phyloP scores from a whole-genome alignment of 2,113 vertebrate species.

The Bombycilla garrulus region DNA sequence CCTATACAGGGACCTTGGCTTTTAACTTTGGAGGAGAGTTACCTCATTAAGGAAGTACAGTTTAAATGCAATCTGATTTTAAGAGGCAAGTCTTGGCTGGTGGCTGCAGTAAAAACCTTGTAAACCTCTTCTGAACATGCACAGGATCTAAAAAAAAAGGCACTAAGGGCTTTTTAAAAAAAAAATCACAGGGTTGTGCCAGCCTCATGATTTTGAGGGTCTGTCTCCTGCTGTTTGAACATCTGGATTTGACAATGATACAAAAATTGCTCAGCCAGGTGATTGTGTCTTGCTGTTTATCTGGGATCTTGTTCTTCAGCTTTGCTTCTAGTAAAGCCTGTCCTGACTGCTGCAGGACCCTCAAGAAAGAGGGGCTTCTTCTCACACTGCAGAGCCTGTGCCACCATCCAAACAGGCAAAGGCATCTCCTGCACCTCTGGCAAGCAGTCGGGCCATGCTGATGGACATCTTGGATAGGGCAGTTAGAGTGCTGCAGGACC shows the following conservation, averaged over 20 bases:
- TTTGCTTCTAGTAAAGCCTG: background rate
- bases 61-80: background rate
- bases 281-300: fast-evolving
- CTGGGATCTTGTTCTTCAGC: background rate
- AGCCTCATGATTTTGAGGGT: background rate
- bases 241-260: background rate
- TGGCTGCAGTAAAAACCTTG: background rate
- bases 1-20: background rate
- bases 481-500: background rate
- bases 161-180: background rate
- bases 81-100: background rate
- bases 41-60: background rate
- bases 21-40: background rate
- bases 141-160: background rate
- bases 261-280: background rate
- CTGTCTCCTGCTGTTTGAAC: background rate
- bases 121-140: background rate
- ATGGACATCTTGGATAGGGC: background rate
- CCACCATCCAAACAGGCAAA: background rate
- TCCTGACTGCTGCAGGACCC: background rate
- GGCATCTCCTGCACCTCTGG: background rate
- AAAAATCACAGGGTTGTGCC: background rate
- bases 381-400: background rate
- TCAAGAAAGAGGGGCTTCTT: background rate
- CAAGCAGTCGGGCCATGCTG: fast-evolving